These are phyloP conservation scores for Acanthoscelides obtectus DNA, from an alignment of 2,888 invertebrate species.

Conservation along the genomic window DNA sequence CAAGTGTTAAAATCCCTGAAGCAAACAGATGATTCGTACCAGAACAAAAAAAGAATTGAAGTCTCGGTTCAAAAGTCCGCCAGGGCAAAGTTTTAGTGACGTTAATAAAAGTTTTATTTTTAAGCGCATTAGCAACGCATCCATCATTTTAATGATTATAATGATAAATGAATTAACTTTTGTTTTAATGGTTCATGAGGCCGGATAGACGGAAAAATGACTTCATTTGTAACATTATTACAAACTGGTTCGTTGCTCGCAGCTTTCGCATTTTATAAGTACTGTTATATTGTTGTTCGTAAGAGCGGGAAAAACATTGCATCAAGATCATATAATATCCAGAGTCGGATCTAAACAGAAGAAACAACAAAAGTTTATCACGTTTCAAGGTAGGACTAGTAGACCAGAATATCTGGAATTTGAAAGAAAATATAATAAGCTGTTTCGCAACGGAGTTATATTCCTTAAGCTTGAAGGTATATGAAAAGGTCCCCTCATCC, in stretches of 20 bases:
- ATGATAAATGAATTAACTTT: background rate
- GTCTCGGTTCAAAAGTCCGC: background rate
- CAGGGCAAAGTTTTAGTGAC: background rate
- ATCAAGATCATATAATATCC: background rate
- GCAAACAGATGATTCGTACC: background rate
- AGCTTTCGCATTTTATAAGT: background rate
- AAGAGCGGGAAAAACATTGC: background rate
- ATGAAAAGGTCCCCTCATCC: too few species aligned
- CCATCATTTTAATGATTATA: background rate
- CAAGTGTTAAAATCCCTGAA: too few species aligned
- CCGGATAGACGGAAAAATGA: background rate
- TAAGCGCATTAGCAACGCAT: background rate
- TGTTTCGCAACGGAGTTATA: too few species aligned
- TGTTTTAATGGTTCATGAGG: background rate
- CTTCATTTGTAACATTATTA: background rate
- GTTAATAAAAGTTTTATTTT: background rate
- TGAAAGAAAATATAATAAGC: too few species aligned
- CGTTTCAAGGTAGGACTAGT: too few species aligned
- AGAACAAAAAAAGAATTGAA: background rate
- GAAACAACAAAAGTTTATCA: too few species aligned
- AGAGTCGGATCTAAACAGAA: background rate
- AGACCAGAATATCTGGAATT: too few species aligned
- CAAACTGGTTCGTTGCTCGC: background rate
- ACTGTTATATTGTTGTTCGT: background rate
- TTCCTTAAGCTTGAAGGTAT: too few species aligned